Base-by-base conservation (phyloP, 2,888 invertebrate species). In the Cinara cedri region DNA sequence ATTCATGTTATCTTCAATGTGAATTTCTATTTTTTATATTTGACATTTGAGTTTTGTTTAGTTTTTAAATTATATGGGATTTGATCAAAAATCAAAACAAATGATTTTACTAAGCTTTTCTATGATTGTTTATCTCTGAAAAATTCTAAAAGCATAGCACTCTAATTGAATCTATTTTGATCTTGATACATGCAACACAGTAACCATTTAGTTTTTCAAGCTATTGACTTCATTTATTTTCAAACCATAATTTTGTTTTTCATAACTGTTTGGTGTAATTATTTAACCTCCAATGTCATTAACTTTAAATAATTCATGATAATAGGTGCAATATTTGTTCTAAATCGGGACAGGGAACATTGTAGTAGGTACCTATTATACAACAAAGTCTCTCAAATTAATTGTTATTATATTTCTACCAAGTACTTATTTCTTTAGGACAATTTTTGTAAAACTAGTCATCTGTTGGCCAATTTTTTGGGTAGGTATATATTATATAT, bases 351-450 rank as follows among this genome's bases (percentile, higher is more conserved):
- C 34, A 57, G 14, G 78, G 49, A 16, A 78, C 49, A 16, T 78
- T 42, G n/a, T n/a, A n/a, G n/a, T n/a, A n/a, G n/a, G n/a, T 57
- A 60, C 21, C n/a, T 57, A 78, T 46, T 78, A 60, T 16, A 78
- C 49, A 46, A 68, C 49, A 57, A 78, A 60, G n/a, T 78, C 78
- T 68, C 78, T 57, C 68, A 68, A 78, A 60, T 78, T 68, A 10
- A 70, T 16, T 16, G 21, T 60, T 16, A 9, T 70, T 34, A 51
- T 13, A 21, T 34, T 55, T 21, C 16, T 46, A 26, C 68, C 68
- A 49, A 78, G 60, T n/a, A n/a, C n/a, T n/a, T 21, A 78, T 6
- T 54, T 46, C 19, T 49, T 42, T 57, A 42, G 14, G 16, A 34
- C 68, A 49, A 13, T 68, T 4, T 10, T 68, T 16, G 11, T 60